phyloP scores from a whole-genome alignment of 2,113 vertebrate genomes.

The Fulica atra region DNA sequence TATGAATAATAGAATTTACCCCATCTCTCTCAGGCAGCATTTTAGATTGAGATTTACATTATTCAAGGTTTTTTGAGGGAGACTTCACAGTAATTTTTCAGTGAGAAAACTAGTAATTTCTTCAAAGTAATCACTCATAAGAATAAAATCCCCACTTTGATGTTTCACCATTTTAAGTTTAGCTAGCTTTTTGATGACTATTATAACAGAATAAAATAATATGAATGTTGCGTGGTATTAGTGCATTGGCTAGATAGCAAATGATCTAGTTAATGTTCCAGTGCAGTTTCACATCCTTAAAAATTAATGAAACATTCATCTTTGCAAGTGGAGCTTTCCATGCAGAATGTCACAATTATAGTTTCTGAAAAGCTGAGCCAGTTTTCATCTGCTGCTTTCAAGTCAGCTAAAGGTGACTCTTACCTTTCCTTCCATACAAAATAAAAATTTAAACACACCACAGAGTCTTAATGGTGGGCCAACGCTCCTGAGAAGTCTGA shows the following conservation, averaged over 20 bases:
- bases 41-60: constrained; percentile 32
- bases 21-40: not conserved
- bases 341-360: not conserved
- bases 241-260: not conserved
- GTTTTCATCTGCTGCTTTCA: not conserved
- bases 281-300: not conserved
- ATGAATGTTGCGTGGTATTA: not conserved
- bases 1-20: constrained; percentile 43
- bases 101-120: not conserved
- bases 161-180: constrained; percentile 1
- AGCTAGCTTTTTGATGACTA: not conserved
- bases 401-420: not conserved
- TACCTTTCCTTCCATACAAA: not conserved
- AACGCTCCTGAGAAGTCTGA: not conserved
- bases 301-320: constrained; percentile 48
- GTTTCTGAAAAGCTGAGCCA: not conserved
- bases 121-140: not conserved
- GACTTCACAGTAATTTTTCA: not conserved
- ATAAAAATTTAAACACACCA: not conserved
- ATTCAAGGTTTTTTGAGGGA: not conserved
- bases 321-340: not conserved
- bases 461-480: not conserved
- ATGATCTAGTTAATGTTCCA: constrained; percentile 16
- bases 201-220: constrained; percentile 20
- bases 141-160: not conserved